A percentile compares a stretch with the other conserved stretches of the same genome.
Conservation (phyloP, 2,113 vertebrate species). For the Bungarus multicinctus region DNA sequence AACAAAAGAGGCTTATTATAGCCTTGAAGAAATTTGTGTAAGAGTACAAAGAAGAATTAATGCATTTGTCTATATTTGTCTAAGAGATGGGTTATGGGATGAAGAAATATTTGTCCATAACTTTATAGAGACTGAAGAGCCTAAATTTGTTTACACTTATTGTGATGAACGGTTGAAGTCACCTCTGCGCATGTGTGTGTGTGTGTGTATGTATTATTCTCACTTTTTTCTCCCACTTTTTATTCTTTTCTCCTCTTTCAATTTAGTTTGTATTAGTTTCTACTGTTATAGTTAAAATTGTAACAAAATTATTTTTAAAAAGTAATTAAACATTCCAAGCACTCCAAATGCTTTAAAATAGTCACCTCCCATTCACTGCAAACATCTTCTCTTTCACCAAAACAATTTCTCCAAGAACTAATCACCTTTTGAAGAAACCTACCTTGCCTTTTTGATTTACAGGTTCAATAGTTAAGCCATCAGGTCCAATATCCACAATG, state of each 20-base stretch:
- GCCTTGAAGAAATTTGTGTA: neutral
- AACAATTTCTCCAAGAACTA: neutral
- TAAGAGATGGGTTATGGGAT: neutral
- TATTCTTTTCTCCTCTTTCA: neutral
- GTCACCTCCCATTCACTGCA: neutral
- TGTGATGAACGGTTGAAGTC: neutral
- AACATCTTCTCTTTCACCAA: neutral
- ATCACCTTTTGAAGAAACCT: slow-evolving; percentile 46
- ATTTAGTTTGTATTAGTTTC: neutral
- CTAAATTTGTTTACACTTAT: neutral
- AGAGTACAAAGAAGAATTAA: neutral
- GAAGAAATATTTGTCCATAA: neutral
- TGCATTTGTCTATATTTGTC: neutral
- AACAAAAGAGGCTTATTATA: neutral
- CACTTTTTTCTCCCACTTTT: neutral
- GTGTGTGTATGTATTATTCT: neutral
- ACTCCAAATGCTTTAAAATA: neutral
- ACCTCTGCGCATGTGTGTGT: neutral
- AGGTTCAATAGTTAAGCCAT: slow-evolving; percentile 91
- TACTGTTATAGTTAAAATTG: neutral
- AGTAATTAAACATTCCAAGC: neutral
- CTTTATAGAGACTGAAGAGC: neutral
- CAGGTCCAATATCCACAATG: slow-evolving; percentile 92
- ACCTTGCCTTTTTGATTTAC: slow-evolving; percentile 90
- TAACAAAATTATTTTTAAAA: neutral